A percentile compares a stretch with the other conserved stretches of the same genome.
These are phyloP conservation scores for Coreius guichenoti DNA, from an alignment of 2,797 vertebrate species.

Conservation along the genomic window DNA sequence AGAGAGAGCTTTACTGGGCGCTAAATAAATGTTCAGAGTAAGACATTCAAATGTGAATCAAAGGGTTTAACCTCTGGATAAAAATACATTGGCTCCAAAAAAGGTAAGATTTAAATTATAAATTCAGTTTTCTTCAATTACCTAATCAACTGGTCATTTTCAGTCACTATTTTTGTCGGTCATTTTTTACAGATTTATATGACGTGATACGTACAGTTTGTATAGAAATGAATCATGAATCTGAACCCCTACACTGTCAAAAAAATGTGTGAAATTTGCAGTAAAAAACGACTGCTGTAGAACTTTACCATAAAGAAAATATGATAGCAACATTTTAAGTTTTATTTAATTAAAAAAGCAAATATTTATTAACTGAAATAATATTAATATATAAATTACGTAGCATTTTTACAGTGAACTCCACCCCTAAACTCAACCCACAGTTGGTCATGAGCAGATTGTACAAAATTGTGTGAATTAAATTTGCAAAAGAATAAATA, in stretches of 20 bases:
- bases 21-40: constrained; percentile 8
- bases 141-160: neutral
- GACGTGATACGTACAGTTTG: neutral
- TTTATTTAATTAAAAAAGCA: neutral
- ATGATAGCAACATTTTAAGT: neutral
- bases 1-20: neutral
- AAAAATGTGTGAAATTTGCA: neutral
- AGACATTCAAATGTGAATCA: neutral
- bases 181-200: neutral
- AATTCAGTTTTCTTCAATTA: too few species aligned
- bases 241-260: neutral
- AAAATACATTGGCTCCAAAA: neutral
- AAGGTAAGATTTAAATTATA: neutral
- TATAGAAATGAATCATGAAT: too few species aligned
- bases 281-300: neutral
- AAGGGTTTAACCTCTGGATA: neutral
- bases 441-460: neutral
- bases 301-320: neutral
- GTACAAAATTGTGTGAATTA: neutral
- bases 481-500: neutral
- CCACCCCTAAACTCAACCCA: neutral
- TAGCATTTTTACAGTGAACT: neutral
- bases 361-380: neutral
- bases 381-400: neutral
- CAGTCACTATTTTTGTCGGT: neutral